Evolutionary conservation across 2,113 vertebrate genomes (phyloP), one percentile per base, ranked within the genome.

Genomic region (Uria aalge): DNA sequence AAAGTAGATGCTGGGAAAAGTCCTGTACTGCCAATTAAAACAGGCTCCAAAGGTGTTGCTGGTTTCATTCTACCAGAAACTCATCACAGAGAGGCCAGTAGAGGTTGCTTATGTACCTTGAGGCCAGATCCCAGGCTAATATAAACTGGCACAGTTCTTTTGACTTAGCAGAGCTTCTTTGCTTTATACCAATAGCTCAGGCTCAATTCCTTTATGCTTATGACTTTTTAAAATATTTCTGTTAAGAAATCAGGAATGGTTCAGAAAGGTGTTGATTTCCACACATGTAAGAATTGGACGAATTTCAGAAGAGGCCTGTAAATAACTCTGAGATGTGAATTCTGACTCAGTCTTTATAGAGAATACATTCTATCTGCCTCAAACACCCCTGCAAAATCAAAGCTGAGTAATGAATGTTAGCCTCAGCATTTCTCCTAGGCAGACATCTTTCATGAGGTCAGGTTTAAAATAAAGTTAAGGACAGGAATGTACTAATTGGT

Each of bases 21-120:
- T 85, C 87, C 94, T 93, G 67, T 68, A 60, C 18, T 73, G 89
- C 94, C 96, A 95, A 91, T 97, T 98, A 96, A 97, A 96, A 96
- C 66, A 73, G 64, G 56, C 68, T 96, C 88, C 71, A 75, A 90
- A 97, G 92, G 93, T 97, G 93, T 88, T 88, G 59, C 87, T 94
- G 55, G 48, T 94, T 97, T 95, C 73, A 74, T 90, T 94, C 94
- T 95, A 69, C 75, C 64, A 92, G 93, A 88, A 97, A 81, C 94
- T 94, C 90, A 94, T 92, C 91, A 73, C 41, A 52, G 67, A 78
- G 91, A 60, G 89, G 89, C 93, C 89, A 27, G 47, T 21, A 72
- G 87, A 77, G 67, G 66, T 83, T 96, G 85, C 74, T 69, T 94
- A 5, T 50, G 73, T 90, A 82, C 89, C 88, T 91, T 50, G 77